Evolutionary conservation across 2,888 invertebrate genomes (phyloP), one percentile per base, ranked within the genome.

Genomic region (Silvanus unidentatus): DNA sequence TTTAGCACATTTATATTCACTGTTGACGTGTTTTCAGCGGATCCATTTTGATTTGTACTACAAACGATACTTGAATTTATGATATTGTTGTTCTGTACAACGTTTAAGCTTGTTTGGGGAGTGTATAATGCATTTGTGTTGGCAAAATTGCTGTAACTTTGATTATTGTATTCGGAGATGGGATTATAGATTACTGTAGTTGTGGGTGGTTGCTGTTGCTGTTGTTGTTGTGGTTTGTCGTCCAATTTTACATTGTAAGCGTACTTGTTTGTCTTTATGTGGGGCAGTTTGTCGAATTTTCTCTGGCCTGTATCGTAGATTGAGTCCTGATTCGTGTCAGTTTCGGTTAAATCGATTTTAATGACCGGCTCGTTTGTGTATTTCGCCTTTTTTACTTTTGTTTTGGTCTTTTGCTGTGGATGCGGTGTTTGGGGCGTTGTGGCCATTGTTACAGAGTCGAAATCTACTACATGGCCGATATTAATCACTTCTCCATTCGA

Each of bases 401-500:
- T 15, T 37, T 42, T 42, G 16, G 13, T 29, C 36, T 37, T 11
- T 36, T 42, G 9, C 45, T 42, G 13, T 12, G 30, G 32, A 40
- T 43, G 28, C 15, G 43, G 36, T 5, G 41, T 32, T 15, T 39
- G 16, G 3, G 3, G 11, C 10, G 34, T 12, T 12, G 34, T 49
- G 45, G 22, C 22, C 22, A 22, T 5, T 5, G 22, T 13, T 9
- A 66, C 52, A 4, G 63, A 52, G 48, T 64, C 65, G 16, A 68
- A 57, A 46, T 65, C 65, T 9, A 65, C 62, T 44, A 64, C 51
- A 13, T 65, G 64, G 2, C 64, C 55, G 32, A 68, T 64, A 42
- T 68, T 66, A 12, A 69, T 59, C 30, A 70, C 65, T 52, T 70
- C 70, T 1, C 69, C 68, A 44, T 65, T 68, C 1, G 66, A 58